Evolutionary conservation across 2,113 vertebrate genomes (phyloP).

Genomic region (Mormyrus lacerda): DNA sequence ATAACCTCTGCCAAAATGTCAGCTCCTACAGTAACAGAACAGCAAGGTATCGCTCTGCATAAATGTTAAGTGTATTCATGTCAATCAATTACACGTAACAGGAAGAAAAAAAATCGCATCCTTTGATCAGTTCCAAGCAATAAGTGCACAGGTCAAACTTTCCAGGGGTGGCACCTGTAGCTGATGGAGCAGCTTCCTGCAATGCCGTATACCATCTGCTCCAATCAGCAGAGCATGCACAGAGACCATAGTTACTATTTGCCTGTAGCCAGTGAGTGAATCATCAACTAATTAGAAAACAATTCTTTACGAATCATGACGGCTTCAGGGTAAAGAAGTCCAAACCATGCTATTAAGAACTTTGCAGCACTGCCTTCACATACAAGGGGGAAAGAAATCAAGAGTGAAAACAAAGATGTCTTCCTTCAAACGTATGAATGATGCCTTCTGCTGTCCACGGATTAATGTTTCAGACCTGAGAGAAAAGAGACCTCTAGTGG

Average conservation of each 20-base stretch:
- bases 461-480: background rate
- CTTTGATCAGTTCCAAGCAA: background rate
- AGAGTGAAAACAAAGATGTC: background rate
- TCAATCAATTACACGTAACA: background rate
- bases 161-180: background rate
- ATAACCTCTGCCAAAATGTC: background rate
- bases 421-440: background rate
- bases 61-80: background rate
- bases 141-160: background rate
- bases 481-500: conserved; percentile 6
- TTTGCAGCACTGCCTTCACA: background rate
- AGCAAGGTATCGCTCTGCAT: background rate
- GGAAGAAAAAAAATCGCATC: background rate
- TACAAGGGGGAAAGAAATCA: background rate
- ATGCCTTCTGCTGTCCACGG: background rate
- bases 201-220: conserved; percentile 13
- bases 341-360: background rate
- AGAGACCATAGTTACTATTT: background rate
- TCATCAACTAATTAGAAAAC: background rate
- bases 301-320: background rate
- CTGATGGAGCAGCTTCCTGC: background rate
- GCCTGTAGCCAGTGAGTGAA: background rate
- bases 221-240: background rate
- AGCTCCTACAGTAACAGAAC: background rate
- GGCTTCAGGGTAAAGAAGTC: background rate